A percentile compares a stretch with the other conserved stretches of the same genome.
Evolutionary conservation across 2,113 vertebrate species (phyloP).

Genomic region (Rhynchomys soricoides): DNA sequence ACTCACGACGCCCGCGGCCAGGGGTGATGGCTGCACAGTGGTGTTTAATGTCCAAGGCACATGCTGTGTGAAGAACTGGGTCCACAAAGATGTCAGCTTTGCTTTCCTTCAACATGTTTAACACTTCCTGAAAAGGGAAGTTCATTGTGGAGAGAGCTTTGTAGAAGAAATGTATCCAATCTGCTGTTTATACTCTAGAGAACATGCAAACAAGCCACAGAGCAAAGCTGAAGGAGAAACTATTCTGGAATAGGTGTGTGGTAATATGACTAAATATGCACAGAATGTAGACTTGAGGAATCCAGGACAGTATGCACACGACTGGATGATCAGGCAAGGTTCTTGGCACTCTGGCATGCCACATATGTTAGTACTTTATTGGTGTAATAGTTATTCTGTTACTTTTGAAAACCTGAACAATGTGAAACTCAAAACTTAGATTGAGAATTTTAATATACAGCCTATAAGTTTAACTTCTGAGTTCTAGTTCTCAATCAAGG

Average conservation of each 20-base stretch:
- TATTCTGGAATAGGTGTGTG: neutral
- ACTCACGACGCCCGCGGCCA: conserved; percentile 96
- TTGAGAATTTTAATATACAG: neutral
- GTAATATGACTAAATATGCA: neutral
- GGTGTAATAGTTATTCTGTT: neutral
- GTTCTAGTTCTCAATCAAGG: neutral
- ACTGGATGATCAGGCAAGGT: neutral
- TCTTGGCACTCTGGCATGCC: neutral
- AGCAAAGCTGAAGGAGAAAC: neutral
- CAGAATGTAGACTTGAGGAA: neutral
- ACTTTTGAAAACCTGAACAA: conserved; percentile 38
- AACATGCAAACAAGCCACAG: neutral
- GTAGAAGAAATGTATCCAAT: neutral
- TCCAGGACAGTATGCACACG: neutral
- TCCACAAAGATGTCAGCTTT: conserved; percentile 99
- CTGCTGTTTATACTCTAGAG: neutral
- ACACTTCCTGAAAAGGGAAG: conserved; percentile 90
- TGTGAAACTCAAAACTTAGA: conserved; percentile 32
- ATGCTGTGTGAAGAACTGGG: conserved; percentile 97
- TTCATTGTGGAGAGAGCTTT: neutral
- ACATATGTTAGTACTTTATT: neutral
- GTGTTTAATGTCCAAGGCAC: conserved; percentile 98
- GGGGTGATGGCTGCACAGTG: conserved; percentile 98
- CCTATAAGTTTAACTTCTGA: neutral
- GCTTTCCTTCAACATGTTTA: conserved; percentile 99